Evolutionary conservation across 2,113 vertebrate species (phyloP).

Genomic region (Pelecanus crispus): DNA sequence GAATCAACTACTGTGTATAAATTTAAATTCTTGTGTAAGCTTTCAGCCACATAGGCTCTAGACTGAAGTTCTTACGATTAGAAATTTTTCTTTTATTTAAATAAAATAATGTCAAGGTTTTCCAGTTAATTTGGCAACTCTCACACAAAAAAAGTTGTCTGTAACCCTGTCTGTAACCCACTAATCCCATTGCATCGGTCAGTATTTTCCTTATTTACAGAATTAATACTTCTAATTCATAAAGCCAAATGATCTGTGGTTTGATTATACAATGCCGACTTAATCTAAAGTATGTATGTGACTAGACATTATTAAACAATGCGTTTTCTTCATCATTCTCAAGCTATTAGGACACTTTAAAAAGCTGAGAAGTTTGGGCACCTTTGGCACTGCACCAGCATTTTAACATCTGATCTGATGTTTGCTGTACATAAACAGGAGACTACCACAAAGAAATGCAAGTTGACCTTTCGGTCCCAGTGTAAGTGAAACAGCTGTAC

Average conservation of each 20-base stretch:
- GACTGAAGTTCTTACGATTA: neutral
- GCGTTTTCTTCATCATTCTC: neutral
- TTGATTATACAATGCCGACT: neutral
- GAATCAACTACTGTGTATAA: neutral
- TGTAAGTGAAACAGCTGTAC: neutral
- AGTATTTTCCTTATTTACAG: neutral
- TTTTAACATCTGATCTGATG: neutral
- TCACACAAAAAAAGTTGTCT: neutral
- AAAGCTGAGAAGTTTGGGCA: neutral
- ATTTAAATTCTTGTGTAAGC: neutral
- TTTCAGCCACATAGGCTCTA: neutral
- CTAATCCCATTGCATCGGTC: neutral
- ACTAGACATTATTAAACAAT: neutral
- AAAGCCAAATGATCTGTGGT: neutral
- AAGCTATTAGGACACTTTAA: neutral
- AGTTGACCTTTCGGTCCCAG: neutral
- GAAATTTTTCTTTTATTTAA: neutral
- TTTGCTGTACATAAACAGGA: neutral
- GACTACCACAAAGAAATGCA: neutral
- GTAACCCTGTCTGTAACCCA: neutral
- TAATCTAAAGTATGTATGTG: neutral
- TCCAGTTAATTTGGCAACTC: neutral
- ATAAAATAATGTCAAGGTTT: neutral
- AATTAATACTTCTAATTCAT: neutral
- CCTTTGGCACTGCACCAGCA: neutral